phyloP scores from a whole-genome alignment of 2,797 vertebrate species.

The Lutjanus argentimaculatus region DNA sequence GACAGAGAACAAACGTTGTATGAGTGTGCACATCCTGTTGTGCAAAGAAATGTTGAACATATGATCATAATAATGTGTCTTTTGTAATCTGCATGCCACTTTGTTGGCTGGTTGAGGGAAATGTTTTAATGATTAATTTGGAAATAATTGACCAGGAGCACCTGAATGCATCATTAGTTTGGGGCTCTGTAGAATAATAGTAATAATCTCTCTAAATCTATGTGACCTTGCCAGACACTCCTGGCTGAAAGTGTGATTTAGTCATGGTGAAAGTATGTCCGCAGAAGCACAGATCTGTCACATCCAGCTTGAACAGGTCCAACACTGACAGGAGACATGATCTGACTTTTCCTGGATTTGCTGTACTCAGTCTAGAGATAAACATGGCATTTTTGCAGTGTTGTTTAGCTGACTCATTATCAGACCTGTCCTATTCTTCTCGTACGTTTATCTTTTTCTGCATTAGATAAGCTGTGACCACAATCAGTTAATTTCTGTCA shows the following conservation, averaged over 20 bases:
- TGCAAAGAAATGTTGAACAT: conserved; percentile 13
- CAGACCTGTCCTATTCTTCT: neutral
- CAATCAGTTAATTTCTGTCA: neutral
- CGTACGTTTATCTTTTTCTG: neutral
- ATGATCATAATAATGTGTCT: neutral
- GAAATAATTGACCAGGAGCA: neutral
- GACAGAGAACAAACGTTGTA: neutral
- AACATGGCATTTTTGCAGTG: conserved; percentile 21
- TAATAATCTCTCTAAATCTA: neutral
- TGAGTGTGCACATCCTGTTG: conserved; percentile 38
- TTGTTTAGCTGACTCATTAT: neutral
- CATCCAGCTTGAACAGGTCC: conserved; percentile 26
- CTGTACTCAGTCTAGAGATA: neutral
- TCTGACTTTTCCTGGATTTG: conserved; percentile 18
- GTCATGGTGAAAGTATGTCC: conserved; percentile 4
- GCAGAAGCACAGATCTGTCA: conserved; percentile 14
- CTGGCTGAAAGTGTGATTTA: neutral
- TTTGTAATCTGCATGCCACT: neutral
- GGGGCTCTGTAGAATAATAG: neutral
- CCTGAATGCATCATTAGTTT: neutral
- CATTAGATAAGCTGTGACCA: conserved; percentile 1
- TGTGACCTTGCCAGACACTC: neutral
- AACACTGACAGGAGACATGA: conserved; percentile 5
- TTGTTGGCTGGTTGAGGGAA: neutral
- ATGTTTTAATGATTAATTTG: neutral